Conservation (phyloP, 2,888 invertebrate genomes). For the Melanargia galathea region DNA sequence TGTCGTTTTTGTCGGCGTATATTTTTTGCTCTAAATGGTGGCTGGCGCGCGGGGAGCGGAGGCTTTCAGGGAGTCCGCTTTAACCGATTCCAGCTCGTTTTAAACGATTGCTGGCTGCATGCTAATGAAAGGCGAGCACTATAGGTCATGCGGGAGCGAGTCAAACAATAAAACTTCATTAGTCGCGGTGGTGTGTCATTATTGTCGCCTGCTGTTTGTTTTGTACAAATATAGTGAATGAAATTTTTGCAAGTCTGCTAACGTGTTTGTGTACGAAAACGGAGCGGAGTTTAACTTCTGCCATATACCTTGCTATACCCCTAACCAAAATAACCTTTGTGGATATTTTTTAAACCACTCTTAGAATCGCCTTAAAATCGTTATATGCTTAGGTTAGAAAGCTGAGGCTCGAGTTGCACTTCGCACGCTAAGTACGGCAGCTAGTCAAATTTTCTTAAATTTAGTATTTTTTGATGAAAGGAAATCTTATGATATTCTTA, state of each 20-base stretch:
- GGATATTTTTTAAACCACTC: no score
- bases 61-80: slow-evolving; percentile 13
- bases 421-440: no score
- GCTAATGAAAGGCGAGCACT: slow-evolving; percentile 40
- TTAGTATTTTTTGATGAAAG: no score
- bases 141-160: slow-evolving; percentile 51
- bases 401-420: no score
- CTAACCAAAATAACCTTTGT: no score
- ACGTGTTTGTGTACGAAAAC: no score
- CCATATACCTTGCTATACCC: no score
- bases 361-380: no score
- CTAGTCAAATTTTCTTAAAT: no score
- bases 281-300: no score
- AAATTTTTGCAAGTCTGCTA: not conserved
- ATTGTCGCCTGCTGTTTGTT: not conserved
- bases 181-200: not conserved
- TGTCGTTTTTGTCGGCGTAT: not conserved
- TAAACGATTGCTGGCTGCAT: slow-evolving; percentile 12
- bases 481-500: no score
- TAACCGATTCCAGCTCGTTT: slow-evolving; percentile 14
- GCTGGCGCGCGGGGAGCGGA: not conserved
- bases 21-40: slow-evolving; percentile 2
- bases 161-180: slow-evolving; percentile 58
- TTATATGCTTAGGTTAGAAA: no score
- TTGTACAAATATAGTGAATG: not conserved